Evolutionary conservation across 2,797 vertebrate genomes (phyloP).

Genomic region (Botia almorhae): DNA sequence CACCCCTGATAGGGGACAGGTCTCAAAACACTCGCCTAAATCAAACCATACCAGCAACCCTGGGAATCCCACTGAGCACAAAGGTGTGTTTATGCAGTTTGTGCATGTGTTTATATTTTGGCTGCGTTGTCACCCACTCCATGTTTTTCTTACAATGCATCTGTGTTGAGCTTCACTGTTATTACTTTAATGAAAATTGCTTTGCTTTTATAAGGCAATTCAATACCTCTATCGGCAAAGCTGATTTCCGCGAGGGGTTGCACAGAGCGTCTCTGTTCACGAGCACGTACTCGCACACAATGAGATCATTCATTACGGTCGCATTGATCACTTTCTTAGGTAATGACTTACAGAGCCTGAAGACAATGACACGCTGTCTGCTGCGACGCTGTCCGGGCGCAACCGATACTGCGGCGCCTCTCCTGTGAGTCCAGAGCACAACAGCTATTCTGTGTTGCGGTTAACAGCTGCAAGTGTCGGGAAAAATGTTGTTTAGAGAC

Average conservation of each 20-base stretch:
- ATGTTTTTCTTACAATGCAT: background rate
- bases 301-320: constrained; percentile 61
- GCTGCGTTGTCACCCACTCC: background rate
- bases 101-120: constrained; percentile 2
- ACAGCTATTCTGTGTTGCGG: background rate
- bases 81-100: background rate
- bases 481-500: background rate
- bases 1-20: background rate
- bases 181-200: background rate
- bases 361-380: constrained; percentile 61
- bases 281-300: constrained; percentile 55
- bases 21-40: background rate
- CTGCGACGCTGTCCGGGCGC: constrained; percentile 13
- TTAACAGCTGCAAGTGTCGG: background rate
- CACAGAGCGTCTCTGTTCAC: constrained; percentile 53
- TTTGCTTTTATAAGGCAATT: constrained; percentile 23
- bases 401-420: constrained; percentile 7
- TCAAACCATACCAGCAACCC: background rate
- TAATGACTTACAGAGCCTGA: constrained; percentile 46
- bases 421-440: background rate
- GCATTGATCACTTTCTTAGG: constrained; percentile 58
- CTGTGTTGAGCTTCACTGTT: constrained; percentile 15
- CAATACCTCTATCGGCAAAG: constrained; percentile 35
- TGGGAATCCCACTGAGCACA: background rate
- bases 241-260: constrained; percentile 24